Evolutionary conservation across 2,888 invertebrate genomes (phyloP), one percentile per base, ranked within the genome.

Genomic region (Pseudococcus jackbeardsleyi): DNA sequence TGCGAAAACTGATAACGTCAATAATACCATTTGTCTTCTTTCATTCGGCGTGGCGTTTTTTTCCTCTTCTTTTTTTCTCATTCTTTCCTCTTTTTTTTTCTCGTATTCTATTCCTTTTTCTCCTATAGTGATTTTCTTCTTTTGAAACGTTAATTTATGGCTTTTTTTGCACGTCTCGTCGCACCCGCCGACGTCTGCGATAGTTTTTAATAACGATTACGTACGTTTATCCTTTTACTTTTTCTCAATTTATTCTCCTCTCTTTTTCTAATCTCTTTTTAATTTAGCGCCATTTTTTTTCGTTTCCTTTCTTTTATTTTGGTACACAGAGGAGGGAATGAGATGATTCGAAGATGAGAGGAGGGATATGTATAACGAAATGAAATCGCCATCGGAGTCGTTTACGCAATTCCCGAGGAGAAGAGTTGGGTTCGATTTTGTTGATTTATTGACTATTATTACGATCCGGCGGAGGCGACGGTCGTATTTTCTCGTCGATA

Each of bases 1-100:
- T 85, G 85, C 85, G 85, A 85, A 85, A 85, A 85, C 64, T 54
- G 85, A 59, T 42, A 59, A 59, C 39, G 85, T 64, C 59, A 85
- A 84, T 59, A 84, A 59, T 59, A 42, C 85, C 85, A 82, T 82
- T 82, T 82, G 79, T 82, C 79, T 82, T 82, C 79, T 85, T 42
- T 85, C 64, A 42, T 85, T 85, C 85, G 59, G 39, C 59, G 85
- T 85, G 12, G 22, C 64, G 64, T 22, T 64, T 64, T 64, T 64
- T 22, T 64, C 22, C 19, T 19, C 22, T 22, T 84, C 39, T 59
- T 33, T 33, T 50, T 85, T 85, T 85, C 26, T 11, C 8, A 17
- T 0, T 50, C 59, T 39, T 85, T 33, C n/a, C 54, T n/a, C 59
- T 46, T 46, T 82, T 46, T 82, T 46, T 64, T 33, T 33, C 26